phyloP scores from a whole-genome alignment of 2,888 invertebrate genomes.

The Eupithecia subumbrata region DNA sequence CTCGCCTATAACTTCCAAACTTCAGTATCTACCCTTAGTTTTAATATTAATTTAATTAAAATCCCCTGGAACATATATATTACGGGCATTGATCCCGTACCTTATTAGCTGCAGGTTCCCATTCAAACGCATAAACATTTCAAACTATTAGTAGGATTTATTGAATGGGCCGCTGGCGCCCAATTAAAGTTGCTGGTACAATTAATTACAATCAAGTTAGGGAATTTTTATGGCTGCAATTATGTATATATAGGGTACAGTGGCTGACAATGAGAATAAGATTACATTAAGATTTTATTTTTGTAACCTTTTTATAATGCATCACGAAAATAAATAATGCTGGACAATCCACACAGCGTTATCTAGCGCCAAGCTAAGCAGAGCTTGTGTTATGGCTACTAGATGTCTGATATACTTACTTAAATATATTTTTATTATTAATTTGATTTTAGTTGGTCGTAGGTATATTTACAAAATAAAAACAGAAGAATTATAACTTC shows the following conservation, averaged over 20 bases:
- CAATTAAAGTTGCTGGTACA: slow-evolving; percentile 33
- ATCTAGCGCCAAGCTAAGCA: no score
- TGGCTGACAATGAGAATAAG: not conserved
- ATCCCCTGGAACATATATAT: slow-evolving; percentile 55
- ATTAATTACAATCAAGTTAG: slow-evolving; percentile 28
- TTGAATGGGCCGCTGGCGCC: slow-evolving; percentile 48
- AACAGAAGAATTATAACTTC: no score
- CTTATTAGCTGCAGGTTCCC: slow-evolving; percentile 52
- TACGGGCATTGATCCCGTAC: slow-evolving; percentile 53
- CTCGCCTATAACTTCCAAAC: not conserved
- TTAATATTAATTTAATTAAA: slow-evolving; percentile 52
- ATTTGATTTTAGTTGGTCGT: no score
- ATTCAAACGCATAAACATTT: slow-evolving; percentile 54
- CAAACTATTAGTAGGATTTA: slow-evolving; percentile 54
- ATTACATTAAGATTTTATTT: no score
- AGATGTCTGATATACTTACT: no score
- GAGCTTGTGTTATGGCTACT: no score
- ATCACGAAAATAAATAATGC: no score
- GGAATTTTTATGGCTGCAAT: slow-evolving; percentile 22
- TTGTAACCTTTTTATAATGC: no score
- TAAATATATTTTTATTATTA: no score
- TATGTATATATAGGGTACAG: slow-evolving; percentile 4
- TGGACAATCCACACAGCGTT: no score
- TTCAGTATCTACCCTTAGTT: slow-evolving; percentile 25
- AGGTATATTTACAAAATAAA: no score